Percentiles rank a stretch among this genome's conserved stretches.
Conservation (phyloP, 2,888 invertebrate genomes). For the Cephus spinipes region DNA sequence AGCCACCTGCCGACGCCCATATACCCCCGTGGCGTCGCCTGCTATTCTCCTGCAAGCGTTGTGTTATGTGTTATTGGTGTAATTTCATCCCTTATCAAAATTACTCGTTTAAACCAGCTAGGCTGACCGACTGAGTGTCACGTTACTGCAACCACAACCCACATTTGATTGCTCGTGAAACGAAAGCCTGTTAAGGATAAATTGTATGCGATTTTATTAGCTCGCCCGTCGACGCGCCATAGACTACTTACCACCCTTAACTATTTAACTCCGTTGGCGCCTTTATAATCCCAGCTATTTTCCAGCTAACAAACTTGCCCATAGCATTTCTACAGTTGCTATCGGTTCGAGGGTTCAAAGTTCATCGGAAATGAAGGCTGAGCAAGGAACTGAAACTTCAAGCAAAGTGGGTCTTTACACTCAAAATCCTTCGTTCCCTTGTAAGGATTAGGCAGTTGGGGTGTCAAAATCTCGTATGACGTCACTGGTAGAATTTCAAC, state of each 20-base stretch:
- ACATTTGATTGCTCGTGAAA: neutral
- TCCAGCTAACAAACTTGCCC: neutral
- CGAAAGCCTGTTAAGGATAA: neutral
- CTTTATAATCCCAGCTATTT: neutral
- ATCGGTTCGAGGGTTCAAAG: neutral
- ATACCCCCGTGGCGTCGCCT: neutral
- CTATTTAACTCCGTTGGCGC: neutral
- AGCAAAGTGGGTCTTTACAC: neutral
- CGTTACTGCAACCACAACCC: neutral
- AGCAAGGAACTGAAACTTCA: neutral
- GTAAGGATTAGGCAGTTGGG: no score
- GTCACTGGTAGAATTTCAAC: neutral
- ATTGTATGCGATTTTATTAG: neutral
- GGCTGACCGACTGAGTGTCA: neutral
- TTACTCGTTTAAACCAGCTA: slow-evolving; percentile 21
- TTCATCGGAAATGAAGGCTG: neutral
- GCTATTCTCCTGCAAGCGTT: slow-evolving; percentile 4
- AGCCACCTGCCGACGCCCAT: slow-evolving; percentile 25
- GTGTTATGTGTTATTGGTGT: slow-evolving; percentile 46
- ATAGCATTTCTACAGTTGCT: neutral
- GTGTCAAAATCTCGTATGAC: no score
- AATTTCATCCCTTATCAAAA: slow-evolving; percentile 47
- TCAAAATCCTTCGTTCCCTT: no score
- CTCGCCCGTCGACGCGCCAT: neutral
- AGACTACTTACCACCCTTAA: neutral